phyloP scores from a whole-genome alignment of 1,140 invertebrate genomes.

The Brachionus rotundiformis region DNA sequence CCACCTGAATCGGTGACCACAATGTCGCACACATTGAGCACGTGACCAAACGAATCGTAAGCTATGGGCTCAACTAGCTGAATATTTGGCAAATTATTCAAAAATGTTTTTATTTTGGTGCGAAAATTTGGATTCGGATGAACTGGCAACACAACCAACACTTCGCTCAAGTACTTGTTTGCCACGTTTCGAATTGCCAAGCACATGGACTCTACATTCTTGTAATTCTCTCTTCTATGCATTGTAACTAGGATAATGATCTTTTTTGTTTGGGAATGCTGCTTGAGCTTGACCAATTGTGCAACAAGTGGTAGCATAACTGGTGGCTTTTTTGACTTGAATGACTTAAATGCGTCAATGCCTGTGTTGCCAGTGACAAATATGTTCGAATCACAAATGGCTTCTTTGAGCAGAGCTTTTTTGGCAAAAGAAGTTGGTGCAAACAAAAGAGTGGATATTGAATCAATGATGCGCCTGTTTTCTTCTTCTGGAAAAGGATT shows the following conservation, averaged over 20 bases:
- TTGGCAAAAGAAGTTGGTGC: neutral
- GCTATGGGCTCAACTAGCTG: neutral
- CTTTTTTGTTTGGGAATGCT: neutral
- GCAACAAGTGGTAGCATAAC: neutral
- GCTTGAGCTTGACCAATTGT: neutral
- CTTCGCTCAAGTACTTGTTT: neutral
- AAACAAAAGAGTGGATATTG: neutral
- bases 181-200: neutral
- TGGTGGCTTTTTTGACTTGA: neutral
- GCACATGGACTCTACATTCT: neutral
- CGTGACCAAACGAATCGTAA: neutral
- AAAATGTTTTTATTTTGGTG: neutral
- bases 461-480: neutral
- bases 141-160: neutral
- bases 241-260: neutral
- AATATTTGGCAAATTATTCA: neutral
- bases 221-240: constrained; percentile 17
- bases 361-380: constrained; percentile 10
- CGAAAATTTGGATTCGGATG: constrained; percentile 27
- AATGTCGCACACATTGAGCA: neutral
- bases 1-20: neutral
- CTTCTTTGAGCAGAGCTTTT: neutral
- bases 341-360: neutral
- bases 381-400: neutral
- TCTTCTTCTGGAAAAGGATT: constrained; percentile 14